A percentile compares a stretch with the other conserved stretches of the same genome.
phyloP scores from a whole-genome alignment of 2,888 invertebrate genomes.

The Saturnia japonica region DNA sequence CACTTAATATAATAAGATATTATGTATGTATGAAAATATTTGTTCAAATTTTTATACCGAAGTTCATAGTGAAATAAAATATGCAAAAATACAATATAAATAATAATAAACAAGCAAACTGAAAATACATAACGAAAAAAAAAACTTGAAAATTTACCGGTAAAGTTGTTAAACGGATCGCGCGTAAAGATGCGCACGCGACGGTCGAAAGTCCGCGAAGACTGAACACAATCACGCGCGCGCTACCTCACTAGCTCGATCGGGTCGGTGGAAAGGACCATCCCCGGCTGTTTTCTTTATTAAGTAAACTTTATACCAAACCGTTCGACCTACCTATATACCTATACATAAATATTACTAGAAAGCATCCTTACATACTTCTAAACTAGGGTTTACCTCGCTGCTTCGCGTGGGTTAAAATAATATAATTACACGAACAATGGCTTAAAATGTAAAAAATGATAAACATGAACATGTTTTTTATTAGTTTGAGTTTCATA shows the following conservation, averaged over 20 bases:
- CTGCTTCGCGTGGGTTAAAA: not conserved
- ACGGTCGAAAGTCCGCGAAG: constrained; percentile 43
- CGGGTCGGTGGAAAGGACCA: constrained; percentile 38
- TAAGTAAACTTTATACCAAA: constrained; percentile 41
- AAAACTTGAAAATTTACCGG: constrained; percentile 15
- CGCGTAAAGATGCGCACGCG: constrained; percentile 53
- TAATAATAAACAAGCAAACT: constrained; percentile 8
- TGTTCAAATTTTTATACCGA: too few relatives aligned
- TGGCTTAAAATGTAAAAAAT: too few relatives aligned
- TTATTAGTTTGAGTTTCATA: too few relatives aligned
- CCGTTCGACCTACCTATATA: not conserved
- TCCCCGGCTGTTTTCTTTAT: constrained; percentile 40
- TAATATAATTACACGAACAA: not conserved
- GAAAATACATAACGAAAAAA: constrained; percentile 8
- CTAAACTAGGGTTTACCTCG: not conserved
- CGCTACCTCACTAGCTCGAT: constrained; percentile 32
- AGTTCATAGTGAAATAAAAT: not conserved
- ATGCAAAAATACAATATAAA: not conserved
- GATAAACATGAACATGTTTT: too few relatives aligned
- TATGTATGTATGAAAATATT: too few relatives aligned
- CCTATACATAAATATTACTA: not conserved
- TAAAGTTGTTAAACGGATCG: constrained; percentile 34
- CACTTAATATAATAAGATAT: too few relatives aligned
- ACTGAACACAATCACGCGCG: constrained; percentile 45
- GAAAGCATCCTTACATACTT: not conserved